These are phyloP conservation scores for Stenodera caucasica DNA, from an alignment of 2,888 invertebrate genomes.

Conservation along the genomic window DNA sequence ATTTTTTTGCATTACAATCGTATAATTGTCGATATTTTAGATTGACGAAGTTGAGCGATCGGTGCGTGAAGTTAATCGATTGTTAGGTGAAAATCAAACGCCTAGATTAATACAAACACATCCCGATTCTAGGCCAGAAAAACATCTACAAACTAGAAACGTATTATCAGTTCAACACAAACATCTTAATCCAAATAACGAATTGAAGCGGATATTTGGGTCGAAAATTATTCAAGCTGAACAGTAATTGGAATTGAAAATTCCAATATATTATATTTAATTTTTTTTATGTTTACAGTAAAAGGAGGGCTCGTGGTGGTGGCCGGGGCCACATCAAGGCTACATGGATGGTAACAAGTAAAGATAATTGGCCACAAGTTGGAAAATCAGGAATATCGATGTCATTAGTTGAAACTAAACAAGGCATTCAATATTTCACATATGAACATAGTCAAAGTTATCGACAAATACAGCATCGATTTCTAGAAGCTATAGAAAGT, in stretches of 20 bases:
- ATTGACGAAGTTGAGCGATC: slow-evolving; percentile 70
- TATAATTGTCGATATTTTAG: slow-evolving; percentile 35
- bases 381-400: slow-evolving; percentile 74
- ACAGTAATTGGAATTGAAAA: slow-evolving; percentile 38
- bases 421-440: slow-evolving; percentile 65
- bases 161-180: slow-evolving; percentile 68
- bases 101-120: slow-evolving; percentile 34
- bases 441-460: slow-evolving; percentile 77
- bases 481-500: slow-evolving; percentile 77
- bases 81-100: slow-evolving; percentile 61
- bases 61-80: slow-evolving; percentile 67
- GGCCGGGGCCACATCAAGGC: slow-evolving; percentile 60
- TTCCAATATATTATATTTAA: not conserved
- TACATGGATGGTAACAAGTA: slow-evolving; percentile 69
- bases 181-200: slow-evolving; percentile 77
- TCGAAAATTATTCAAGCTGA: slow-evolving; percentile 74
- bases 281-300: slow-evolving; percentile 48
- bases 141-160: slow-evolving; percentile 51
- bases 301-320: slow-evolving; percentile 60
- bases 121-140: slow-evolving; percentile 40
- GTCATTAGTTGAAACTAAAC: slow-evolving; percentile 62
- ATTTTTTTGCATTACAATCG: slow-evolving; percentile 14
- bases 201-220: slow-evolving; percentile 80
- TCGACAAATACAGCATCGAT: slow-evolving; percentile 72
- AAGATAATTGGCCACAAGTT: slow-evolving; percentile 72